These are phyloP conservation scores for Thelaira solivaga DNA, from an alignment of 2,888 invertebrate species.

Conservation along the genomic window DNA sequence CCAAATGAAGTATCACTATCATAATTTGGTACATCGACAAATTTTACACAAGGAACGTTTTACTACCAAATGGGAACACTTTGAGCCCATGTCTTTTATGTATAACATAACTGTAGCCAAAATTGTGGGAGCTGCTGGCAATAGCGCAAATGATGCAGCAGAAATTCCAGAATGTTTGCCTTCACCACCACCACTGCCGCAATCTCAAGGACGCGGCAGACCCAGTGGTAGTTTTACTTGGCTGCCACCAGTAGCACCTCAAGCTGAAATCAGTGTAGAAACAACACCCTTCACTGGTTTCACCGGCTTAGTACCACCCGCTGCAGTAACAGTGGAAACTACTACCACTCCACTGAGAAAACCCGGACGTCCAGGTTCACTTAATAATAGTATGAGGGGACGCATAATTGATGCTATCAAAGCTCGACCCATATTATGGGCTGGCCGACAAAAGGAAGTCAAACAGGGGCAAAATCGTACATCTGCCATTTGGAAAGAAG, in stretches of 20 bases:
- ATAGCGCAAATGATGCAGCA: slow-evolving; percentile 19
- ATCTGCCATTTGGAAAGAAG: slow-evolving; percentile 74
- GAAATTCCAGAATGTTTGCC: slow-evolving; percentile 50
- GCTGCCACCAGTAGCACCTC: slow-evolving; percentile 67
- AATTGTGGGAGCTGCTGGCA: slow-evolving; percentile 70
- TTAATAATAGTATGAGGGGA: slow-evolving; percentile 74
- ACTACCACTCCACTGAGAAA: slow-evolving; percentile 70
- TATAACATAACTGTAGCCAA: slow-evolving; percentile 74
- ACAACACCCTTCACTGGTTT: slow-evolving; percentile 69
- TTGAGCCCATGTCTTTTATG: slow-evolving; percentile 75
- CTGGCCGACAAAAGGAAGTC: slow-evolving; percentile 69
- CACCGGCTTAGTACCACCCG: slow-evolving; percentile 73
- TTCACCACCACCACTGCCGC: slow-evolving; percentile 65
- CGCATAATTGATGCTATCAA: slow-evolving; percentile 73
- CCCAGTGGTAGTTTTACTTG: slow-evolving; percentile 74
- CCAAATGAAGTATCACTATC: slow-evolving; percentile 74
- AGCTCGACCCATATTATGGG: slow-evolving; percentile 71
- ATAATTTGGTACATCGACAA: slow-evolving; percentile 73
- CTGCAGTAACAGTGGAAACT: slow-evolving; percentile 70
- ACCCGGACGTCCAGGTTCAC: slow-evolving; percentile 71
- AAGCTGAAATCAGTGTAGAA: slow-evolving; percentile 59
- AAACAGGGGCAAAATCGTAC: slow-evolving; percentile 74
- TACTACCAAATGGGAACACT: slow-evolving; percentile 74
- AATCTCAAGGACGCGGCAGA: slow-evolving; percentile 70
- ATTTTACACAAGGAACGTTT: slow-evolving; percentile 74